Conservation (phyloP, 2,113 vertebrate species). For the Neolamprologus sp. region DNA sequence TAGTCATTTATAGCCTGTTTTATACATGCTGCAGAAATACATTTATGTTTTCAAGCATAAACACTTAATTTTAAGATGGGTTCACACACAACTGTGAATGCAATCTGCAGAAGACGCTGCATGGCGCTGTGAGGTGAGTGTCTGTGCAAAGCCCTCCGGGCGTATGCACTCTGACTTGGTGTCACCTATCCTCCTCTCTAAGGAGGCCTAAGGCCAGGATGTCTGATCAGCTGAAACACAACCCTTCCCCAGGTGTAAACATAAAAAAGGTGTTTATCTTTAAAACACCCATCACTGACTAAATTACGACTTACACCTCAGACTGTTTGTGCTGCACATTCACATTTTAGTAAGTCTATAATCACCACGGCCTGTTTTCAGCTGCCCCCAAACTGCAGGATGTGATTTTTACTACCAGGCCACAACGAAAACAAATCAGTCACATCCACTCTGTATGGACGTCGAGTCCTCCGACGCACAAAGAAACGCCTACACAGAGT, state of each 20-base stretch:
- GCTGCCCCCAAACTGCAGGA: neutral
- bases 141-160: neutral
- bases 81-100: neutral
- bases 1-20: neutral
- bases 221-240: neutral
- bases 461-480: neutral
- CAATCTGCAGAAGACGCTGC: neutral
- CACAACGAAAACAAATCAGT: neutral
- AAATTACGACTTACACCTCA: neutral
- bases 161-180: neutral
- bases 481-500: constrained; percentile 14
- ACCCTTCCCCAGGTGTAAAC: neutral
- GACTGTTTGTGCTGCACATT: neutral
- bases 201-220: neutral
- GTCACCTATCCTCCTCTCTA: neutral
- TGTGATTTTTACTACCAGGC: neutral
- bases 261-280: neutral
- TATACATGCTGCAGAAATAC: rapidly evolving
- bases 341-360: neutral
- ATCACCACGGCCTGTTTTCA: neutral
- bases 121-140: neutral
- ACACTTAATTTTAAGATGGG: neutral
- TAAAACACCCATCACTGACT: neutral
- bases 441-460: neutral
- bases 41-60: neutral